These are phyloP conservation scores for Centropus bengalensis DNA, from an alignment of 2,113 vertebrate genomes.

Conservation along the genomic window DNA sequence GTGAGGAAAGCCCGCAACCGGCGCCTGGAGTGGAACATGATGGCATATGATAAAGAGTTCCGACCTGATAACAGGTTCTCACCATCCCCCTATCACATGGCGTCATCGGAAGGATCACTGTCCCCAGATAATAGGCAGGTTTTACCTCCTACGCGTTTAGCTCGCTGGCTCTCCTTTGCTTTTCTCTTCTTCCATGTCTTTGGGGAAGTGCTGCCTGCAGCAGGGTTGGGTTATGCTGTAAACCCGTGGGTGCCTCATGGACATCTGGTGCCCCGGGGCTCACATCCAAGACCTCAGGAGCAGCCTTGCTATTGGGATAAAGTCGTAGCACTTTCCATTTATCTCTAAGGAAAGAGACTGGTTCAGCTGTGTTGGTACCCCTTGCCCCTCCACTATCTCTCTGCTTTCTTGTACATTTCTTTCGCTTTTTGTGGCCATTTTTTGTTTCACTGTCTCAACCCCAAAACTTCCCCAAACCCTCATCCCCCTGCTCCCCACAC, in stretches of 20 bases:
- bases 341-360: background rate
- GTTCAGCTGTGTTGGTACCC: background rate
- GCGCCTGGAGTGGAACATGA: conserved; percentile 92
- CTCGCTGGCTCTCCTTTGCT: background rate
- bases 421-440: background rate
- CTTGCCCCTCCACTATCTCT: background rate
- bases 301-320: background rate
- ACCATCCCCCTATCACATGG: conserved; percentile 90
- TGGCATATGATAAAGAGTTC: conserved; percentile 94
- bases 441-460: background rate
- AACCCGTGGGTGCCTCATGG: background rate
- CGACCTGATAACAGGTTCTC: conserved; percentile 89
- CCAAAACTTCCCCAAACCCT: background rate
- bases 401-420: background rate
- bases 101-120: conserved; percentile 91
- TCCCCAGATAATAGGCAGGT: conserved; percentile 92
- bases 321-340: accelerated
- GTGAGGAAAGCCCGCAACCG: conserved; percentile 92
- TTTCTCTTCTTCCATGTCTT: background rate
- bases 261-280: background rate
- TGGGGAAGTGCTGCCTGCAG: background rate
- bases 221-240: background rate
- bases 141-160: conserved; percentile 32
- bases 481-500: accelerated
- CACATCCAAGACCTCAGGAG: background rate